A percentile compares a stretch with the other conserved stretches of the same genome.
Evolutionary conservation across 2,888 invertebrate species (phyloP).

Genomic region (Agonopterix arenella): DNA sequence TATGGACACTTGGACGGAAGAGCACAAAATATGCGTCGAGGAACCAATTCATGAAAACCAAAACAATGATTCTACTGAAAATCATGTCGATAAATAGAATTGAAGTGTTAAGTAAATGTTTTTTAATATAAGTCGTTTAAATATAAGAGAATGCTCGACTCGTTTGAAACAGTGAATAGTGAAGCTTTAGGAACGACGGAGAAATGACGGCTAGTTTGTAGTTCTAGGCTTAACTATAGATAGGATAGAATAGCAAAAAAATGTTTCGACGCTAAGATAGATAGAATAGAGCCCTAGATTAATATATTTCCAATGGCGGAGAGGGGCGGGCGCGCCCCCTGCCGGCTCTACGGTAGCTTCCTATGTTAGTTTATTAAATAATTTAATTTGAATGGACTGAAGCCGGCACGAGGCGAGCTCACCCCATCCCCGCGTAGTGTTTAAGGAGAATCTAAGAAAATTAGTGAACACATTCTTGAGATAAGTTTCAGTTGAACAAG

Average conservation of each 20-base stretch:
- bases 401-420: constrained; percentile 44
- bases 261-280: constrained; percentile 72
- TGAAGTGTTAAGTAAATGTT: constrained; percentile 71
- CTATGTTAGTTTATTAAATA: constrained; percentile 75
- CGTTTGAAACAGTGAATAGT: constrained; percentile 47
- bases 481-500: constrained; percentile 72
- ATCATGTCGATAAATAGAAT: constrained; percentile 63
- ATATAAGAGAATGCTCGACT: constrained; percentile 58
- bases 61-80: constrained; percentile 54
- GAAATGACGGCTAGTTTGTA: constrained; percentile 60
- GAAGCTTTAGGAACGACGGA: constrained; percentile 52
- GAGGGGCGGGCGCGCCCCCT: constrained; percentile 38
- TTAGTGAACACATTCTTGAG: constrained; percentile 64
- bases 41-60: constrained; percentile 62
- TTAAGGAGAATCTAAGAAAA: constrained; percentile 47
- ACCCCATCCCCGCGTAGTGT: constrained; percentile 29
- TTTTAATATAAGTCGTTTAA: constrained; percentile 65
- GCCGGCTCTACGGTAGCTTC: constrained; percentile 67
- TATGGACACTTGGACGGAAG: constrained; percentile 16
- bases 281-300: constrained; percentile 67
- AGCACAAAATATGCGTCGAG: constrained; percentile 61
- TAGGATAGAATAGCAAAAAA: constrained; percentile 71
- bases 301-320: constrained; percentile 48
- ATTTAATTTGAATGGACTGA: constrained; percentile 75
- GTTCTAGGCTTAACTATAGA: constrained; percentile 67